Conservation (phyloP, 2,797 vertebrate species). For the Eutrigla gurnardus region DNA sequence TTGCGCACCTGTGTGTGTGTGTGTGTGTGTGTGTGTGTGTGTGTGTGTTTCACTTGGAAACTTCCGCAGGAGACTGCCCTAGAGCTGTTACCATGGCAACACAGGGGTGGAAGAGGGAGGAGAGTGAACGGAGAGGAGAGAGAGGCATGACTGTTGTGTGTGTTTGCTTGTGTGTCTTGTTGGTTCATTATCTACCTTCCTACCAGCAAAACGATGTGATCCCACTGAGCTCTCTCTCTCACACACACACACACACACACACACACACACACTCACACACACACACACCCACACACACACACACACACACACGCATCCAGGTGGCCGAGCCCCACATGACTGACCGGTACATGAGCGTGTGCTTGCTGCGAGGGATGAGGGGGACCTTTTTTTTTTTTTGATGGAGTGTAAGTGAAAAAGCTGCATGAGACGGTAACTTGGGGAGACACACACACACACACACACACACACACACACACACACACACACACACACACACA, state of each 20-base stretch:
- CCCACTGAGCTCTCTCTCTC: conserved; percentile 51
- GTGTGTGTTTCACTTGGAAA: conserved; percentile 65
- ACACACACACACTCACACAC: no score
- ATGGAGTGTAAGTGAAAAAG: conserved; percentile 49
- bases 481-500: conserved; percentile 41
- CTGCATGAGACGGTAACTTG: conserved; percentile 41
- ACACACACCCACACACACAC: no score
- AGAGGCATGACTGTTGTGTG: conserved; percentile 38
- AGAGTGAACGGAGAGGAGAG: conserved; percentile 52
- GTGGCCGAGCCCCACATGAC: conserved; percentile 18
- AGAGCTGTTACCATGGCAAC: conserved; percentile 78
- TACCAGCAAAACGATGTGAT: conserved; percentile 68
- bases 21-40: conserved; percentile 46
- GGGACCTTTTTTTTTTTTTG: conserved; percentile 33
- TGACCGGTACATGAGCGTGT: conserved; percentile 47
- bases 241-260: not conserved
- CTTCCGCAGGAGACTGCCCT: conserved; percentile 74
- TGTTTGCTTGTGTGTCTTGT: conserved; percentile 53
- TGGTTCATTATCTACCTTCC: conserved; percentile 75
- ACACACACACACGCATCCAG: not conserved
- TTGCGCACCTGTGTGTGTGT: conserved; percentile 11
- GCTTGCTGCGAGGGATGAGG: conserved; percentile 33
- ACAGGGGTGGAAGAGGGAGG: conserved; percentile 60
- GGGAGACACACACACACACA: conserved; percentile 33
- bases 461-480: conserved; percentile 40